Evolutionary conservation across 2,113 vertebrate genomes (phyloP).

Genomic region (Alouatta palliata): DNA sequence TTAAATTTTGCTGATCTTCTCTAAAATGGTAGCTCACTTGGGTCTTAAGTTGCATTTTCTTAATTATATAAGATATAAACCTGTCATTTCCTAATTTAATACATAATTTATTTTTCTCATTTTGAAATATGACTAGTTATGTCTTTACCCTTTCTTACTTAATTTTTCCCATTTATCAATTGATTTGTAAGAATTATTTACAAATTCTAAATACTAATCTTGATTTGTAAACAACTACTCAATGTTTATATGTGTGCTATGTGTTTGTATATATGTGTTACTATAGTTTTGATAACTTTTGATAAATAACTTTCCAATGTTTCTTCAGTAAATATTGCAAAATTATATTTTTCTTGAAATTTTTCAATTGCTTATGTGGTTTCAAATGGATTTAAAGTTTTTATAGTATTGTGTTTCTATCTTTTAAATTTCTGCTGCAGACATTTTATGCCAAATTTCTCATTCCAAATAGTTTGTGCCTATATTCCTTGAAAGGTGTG

Average conservation of each 20-base stretch:
- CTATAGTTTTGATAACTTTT: background rate
- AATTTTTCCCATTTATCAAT: background rate
- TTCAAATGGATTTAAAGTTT: background rate
- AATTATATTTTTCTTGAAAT: background rate
- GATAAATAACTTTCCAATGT: background rate
- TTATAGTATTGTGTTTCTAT: background rate
- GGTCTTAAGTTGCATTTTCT: background rate
- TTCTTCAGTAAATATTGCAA: background rate
- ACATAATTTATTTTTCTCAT: background rate
- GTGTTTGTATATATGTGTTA: background rate
- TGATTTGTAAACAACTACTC: background rate
- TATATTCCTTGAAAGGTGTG: background rate
- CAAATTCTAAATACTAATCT: background rate
- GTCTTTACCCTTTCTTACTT: background rate
- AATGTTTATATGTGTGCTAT: background rate
- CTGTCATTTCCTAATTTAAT: background rate
- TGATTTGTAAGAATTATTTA: background rate
- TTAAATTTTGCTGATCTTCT: background rate
- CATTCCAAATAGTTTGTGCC: background rate
- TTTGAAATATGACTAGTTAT: background rate
- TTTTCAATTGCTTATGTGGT: background rate
- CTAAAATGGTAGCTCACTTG: background rate
- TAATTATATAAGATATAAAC: background rate
- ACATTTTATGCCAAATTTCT: background rate
- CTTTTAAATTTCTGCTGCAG: background rate